These are phyloP conservation scores for Meteorus cinctellus DNA, from an alignment of 2,888 invertebrate species.

Conservation along the genomic window DNA sequence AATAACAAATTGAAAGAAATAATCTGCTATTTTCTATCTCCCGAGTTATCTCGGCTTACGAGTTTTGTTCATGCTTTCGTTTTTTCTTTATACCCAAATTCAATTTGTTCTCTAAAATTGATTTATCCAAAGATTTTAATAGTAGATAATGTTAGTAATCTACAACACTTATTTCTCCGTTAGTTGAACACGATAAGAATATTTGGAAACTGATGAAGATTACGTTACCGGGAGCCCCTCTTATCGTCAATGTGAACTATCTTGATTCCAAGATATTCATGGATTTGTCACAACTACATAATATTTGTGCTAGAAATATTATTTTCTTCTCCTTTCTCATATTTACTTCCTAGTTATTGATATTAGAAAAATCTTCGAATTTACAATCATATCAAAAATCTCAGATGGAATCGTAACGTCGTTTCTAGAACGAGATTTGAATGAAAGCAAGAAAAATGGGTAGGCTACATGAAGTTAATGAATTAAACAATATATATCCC, in stretches of 20 bases:
- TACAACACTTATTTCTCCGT: background rate
- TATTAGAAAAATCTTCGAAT: too few relatives aligned
- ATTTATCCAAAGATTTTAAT: background rate
- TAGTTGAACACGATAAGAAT: too few relatives aligned
- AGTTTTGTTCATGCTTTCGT: background rate
- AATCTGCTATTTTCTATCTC: background rate
- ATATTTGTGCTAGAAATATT: too few relatives aligned
- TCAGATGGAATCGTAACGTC: too few relatives aligned
- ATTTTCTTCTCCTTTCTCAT: too few relatives aligned
- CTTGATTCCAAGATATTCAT: too few relatives aligned
- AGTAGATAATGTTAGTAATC: background rate
- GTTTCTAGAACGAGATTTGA: background rate
- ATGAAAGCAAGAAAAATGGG: background rate
- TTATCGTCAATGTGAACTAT: too few relatives aligned
- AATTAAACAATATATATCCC: background rate
- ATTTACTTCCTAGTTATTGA: background rate
- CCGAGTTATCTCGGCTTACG: background rate
- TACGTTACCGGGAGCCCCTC: too few relatives aligned
- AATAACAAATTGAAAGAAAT: slow-evolving; percentile 16
- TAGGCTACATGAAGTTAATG: background rate
- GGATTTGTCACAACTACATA: too few relatives aligned
- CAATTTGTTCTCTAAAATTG: background rate
- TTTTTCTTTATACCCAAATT: background rate
- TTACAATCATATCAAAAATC: too few relatives aligned
- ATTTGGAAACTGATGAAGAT: too few relatives aligned